These are phyloP conservation scores for Oeneis ivallda DNA, from an alignment of 2,888 invertebrate species.

Conservation along the genomic window DNA sequence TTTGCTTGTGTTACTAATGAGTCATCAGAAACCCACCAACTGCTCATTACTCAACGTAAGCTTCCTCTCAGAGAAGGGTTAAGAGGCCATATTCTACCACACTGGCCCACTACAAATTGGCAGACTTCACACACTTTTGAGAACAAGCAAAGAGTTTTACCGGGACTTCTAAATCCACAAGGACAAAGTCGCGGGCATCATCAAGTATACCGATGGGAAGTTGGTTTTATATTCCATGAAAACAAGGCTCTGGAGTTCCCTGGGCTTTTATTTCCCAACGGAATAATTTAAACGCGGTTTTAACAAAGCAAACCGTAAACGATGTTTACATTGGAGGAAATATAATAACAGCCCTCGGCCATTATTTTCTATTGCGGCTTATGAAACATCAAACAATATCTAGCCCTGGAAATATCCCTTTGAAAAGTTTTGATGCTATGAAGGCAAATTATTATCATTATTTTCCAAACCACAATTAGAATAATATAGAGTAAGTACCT, in stretches of 20 bases:
- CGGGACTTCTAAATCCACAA: too few relatives aligned
- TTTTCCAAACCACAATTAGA: too few relatives aligned
- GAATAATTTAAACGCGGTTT: conserved; percentile 14
- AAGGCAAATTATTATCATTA: conserved; percentile 1
- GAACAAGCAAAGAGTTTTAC: too few relatives aligned
- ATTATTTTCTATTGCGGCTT: conserved; percentile 37
- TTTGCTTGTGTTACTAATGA: too few relatives aligned
- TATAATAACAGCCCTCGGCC: conserved; percentile 24
- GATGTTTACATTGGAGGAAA: conserved; percentile 14
- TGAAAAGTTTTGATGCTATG: conserved; percentile 27
- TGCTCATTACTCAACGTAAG: too few relatives aligned
- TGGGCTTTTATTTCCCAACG: conserved; percentile 23
- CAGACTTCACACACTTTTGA: too few relatives aligned
- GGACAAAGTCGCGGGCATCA: too few relatives aligned
- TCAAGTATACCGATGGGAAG: background rate
- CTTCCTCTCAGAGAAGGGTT: too few relatives aligned
- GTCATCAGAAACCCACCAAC: too few relatives aligned
- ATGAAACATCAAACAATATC: conserved; percentile 36
- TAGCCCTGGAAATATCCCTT: conserved; percentile 27
- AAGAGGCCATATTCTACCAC: too few relatives aligned
- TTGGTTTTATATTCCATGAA: conserved; percentile 1
- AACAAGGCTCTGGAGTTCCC: conserved; percentile 8
- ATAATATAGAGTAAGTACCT: too few relatives aligned
- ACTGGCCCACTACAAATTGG: too few relatives aligned
- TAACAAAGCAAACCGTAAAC: conserved; percentile 31